phyloP scores from a whole-genome alignment of 2,797 vertebrate species.

The Apogon talboti region DNA sequence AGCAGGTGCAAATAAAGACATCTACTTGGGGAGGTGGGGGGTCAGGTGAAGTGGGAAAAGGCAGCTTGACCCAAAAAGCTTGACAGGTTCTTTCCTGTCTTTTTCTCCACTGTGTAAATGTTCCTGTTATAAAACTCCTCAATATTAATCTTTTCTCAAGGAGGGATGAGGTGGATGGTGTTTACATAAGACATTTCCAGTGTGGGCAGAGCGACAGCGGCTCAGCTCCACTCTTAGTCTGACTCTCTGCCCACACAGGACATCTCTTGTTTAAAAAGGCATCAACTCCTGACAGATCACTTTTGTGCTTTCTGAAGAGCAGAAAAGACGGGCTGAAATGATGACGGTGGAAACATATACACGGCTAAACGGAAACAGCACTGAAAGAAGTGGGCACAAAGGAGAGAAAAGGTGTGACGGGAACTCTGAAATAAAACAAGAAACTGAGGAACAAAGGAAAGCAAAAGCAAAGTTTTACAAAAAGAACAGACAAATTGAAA shows the following conservation, averaged over 20 bases:
- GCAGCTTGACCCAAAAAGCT: not conserved
- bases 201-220: slow-evolving; percentile 64
- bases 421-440: no score
- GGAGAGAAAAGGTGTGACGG: not conserved
- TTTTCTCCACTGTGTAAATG: slow-evolving; percentile 47
- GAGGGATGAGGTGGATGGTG: slow-evolving; percentile 61
- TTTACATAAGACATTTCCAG: slow-evolving; percentile 73
- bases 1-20: not conserved
- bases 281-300: slow-evolving; percentile 57
- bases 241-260: slow-evolving; percentile 66
- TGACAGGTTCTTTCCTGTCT: slow-evolving; percentile 30
- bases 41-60: not conserved
- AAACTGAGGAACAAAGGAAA: not conserved
- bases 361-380: slow-evolving; percentile 11
- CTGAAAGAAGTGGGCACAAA: not conserved
- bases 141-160: slow-evolving; percentile 59
- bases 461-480: no score
- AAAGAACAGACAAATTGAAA: not conserved
- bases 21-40: no score
- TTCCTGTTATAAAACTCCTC: slow-evolving; percentile 51
- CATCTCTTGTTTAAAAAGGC: slow-evolving; percentile 61
- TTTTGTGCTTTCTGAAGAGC: slow-evolving; percentile 23
- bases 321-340: slow-evolving; percentile 36
- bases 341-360: slow-evolving; percentile 39
- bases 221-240: slow-evolving; percentile 51